Base-by-base conservation (phyloP, 2,113 vertebrate genomes). In the Spermophilus dauricus region DNA sequence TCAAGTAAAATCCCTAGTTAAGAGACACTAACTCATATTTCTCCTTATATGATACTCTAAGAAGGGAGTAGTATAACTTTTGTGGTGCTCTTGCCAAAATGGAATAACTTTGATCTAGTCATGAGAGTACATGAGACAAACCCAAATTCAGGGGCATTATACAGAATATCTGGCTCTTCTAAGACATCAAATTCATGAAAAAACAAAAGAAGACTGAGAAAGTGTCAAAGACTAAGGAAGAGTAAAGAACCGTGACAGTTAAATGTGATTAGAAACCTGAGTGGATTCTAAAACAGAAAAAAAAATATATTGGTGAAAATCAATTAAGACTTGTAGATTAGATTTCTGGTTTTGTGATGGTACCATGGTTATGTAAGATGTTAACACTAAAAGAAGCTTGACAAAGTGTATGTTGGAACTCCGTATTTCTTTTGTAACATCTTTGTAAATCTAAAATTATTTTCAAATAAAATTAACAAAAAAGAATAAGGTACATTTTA, bases 371-470 rank as follows among this genome's bases (percentile, higher is more conserved):
- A 18, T 42, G 8, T 88, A 75, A 30, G 20, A 90, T 32, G 8
- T 8, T 34, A 84, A 70, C 26, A n/a, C 69, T 75, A 42, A 76
- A 30, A 95, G 42, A 77, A 95, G 39, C 18, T 61, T 45, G 34
- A 22, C 34, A 28, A 88, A 67, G 22, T 26, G 3, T 61, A 37
- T 53, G 2, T 67, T 42, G 9, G 13, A 82, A 77, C 45, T 58
- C 11, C 39, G 39, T n/a, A n/a, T 8, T 85, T 45, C n/a, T 95
- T 91, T 61, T 85, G 8, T 77, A 16, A 63, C 28, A 51, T 93
- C 76, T 92, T 63, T 42, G 1, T 48, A 93, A 84, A 86, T 92
- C 24, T 80, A 69, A 86, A 94, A 42, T 96, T 67, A 72, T 83
- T 73, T 78, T 20, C 26, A 97, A 93, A 45, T 78, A 91, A 48